A percentile compares a stretch with the other conserved stretches of the same genome.
Conservation (phyloP, 2,888 invertebrate genomes). For the Drosophila kambysellisi region DNA sequence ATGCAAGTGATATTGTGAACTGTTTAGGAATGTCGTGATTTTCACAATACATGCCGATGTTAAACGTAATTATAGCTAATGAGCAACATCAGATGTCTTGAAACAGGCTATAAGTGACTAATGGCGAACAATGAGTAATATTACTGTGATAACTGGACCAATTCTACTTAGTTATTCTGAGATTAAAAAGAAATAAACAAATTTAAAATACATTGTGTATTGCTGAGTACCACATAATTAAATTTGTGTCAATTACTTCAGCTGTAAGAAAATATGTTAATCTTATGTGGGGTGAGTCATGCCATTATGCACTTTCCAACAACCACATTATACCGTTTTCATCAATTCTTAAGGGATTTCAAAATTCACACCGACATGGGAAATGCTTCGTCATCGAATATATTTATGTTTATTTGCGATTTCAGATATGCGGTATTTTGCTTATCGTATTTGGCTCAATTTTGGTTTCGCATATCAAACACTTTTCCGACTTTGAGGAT, state of each 20-base stretch:
- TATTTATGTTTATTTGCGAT: slow-evolving; percentile 35
- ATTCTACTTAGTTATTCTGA: neutral
- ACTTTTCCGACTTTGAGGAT: slow-evolving; percentile 85
- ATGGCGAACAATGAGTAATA: slow-evolving; percentile 56
- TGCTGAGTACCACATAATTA: neutral
- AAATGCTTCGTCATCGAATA: neutral
- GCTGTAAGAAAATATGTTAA: neutral
- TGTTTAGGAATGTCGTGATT: slow-evolving; percentile 32
- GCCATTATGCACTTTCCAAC: no score
- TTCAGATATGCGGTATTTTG: slow-evolving; percentile 90
- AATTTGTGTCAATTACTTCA: neutral
- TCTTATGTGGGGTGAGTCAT: no score
- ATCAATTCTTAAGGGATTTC: neutral
- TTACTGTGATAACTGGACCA: slow-evolving; percentile 25
- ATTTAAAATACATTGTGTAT: no score
- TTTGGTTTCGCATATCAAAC: slow-evolving; percentile 87
- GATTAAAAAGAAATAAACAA: neutral
- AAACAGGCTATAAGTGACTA: slow-evolving; percentile 11
- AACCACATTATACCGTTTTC: neutral
- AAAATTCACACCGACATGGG: neutral
- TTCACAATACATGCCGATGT: slow-evolving; percentile 47
- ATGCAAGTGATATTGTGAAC: slow-evolving; percentile 31
- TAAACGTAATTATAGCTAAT: slow-evolving; percentile 58
- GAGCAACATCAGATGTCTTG: slow-evolving; percentile 41
- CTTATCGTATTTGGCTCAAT: slow-evolving; percentile 89